phyloP scores from a whole-genome alignment of 2,113 vertebrate genomes.

The Eclectus roratus region DNA sequence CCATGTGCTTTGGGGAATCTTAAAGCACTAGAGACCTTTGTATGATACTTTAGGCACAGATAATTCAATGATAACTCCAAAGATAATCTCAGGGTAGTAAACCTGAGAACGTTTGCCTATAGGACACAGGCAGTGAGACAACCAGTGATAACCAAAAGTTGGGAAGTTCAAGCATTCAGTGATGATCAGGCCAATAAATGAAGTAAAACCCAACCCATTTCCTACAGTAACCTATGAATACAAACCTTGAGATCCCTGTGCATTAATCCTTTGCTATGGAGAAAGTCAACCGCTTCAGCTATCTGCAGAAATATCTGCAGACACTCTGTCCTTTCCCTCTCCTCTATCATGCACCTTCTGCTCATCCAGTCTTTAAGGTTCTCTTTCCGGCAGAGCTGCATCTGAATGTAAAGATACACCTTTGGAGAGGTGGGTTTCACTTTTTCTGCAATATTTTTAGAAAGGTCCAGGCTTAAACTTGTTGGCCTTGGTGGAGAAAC shows the following conservation, averaged over 20 bases:
- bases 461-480: slow-evolving; percentile 82
- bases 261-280: slow-evolving; percentile 97
- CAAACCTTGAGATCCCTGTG: slow-evolving; percentile 97
- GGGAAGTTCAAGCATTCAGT: not conserved
- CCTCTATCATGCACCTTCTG: slow-evolving; percentile 83
- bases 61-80: not conserved
- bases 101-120: not conserved
- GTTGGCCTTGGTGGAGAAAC: slow-evolving; percentile 85
- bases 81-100: not conserved
- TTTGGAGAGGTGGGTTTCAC: slow-evolving; percentile 86
- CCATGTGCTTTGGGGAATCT: not conserved
- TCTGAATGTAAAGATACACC: slow-evolving; percentile 98
- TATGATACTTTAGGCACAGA: not conserved
- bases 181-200: not conserved
- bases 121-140: not conserved
- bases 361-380: slow-evolving; percentile 99
- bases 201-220: not conserved
- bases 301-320: slow-evolving; percentile 97
- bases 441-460: slow-evolving; percentile 65
- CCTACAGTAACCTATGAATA: not conserved
- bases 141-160: not conserved
- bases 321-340: slow-evolving; percentile 85
- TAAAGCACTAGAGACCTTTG: not conserved
- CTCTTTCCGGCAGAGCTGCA: slow-evolving; percentile 98
- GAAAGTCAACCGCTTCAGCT: slow-evolving; percentile 92